These are phyloP conservation scores for Typhlichthys eigenmanni DNA, from an alignment of 2,797 vertebrate genomes.

Conservation along the genomic window DNA sequence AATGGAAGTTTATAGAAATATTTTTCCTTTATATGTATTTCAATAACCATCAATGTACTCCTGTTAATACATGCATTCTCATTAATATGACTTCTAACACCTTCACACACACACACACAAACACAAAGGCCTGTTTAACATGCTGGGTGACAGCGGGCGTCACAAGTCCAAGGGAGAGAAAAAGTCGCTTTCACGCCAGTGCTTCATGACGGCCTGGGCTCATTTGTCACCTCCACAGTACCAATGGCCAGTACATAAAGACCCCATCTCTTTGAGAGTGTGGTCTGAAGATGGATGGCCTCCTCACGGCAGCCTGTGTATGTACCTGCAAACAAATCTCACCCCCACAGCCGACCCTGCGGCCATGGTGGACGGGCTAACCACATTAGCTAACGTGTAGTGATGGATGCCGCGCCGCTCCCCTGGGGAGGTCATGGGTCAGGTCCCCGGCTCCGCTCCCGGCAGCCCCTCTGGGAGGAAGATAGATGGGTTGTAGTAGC, in stretches of 20 bases:
- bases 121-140: constrained; percentile 32
- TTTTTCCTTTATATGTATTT: no score
- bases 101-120: neutral
- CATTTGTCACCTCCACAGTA: constrained; percentile 48
- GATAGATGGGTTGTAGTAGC: constrained; percentile 70
- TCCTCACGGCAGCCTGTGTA: neutral
- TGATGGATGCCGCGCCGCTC: constrained; percentile 81
- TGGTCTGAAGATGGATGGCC: constrained; percentile 33
- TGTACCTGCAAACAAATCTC: constrained; percentile 48
- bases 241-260: constrained; percentile 44
- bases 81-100: neutral
- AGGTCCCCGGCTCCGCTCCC: constrained; percentile 55
- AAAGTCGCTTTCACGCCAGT: constrained; percentile 27
- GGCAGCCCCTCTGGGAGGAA: constrained; percentile 47
- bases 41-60: no score
- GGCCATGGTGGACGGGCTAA: constrained; percentile 53
- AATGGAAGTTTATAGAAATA: no score
- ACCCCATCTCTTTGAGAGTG: constrained; percentile 36
- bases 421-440: constrained; percentile 71
- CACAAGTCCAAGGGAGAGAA: constrained; percentile 27
- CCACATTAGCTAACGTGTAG: constrained; percentile 71
- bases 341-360: no score
- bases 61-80: no score
- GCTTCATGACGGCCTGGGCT: constrained; percentile 42
- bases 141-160: constrained; percentile 2